phyloP scores from a whole-genome alignment of 2,797 vertebrate species.

The Chloroceryle inda region DNA sequence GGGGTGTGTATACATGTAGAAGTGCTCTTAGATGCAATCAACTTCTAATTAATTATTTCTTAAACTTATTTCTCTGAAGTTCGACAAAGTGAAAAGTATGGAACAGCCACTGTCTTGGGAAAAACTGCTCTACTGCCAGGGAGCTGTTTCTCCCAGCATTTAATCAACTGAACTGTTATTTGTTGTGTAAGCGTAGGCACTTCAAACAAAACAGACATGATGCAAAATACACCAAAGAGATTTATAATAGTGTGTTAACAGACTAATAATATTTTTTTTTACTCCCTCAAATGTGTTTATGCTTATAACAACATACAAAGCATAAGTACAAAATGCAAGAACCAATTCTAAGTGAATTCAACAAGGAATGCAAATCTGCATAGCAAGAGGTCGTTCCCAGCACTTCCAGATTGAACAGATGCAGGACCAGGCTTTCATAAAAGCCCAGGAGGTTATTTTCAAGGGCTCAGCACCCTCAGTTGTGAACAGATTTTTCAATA shows the following conservation, averaged over 20 bases:
- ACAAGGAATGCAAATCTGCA: not conserved
- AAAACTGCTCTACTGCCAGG: not conserved
- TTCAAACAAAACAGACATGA: not conserved
- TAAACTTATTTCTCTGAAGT: not conserved
- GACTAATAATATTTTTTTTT: not conserved
- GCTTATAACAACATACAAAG: not conserved
- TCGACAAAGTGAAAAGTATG: not conserved
- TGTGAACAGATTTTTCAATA: not conserved
- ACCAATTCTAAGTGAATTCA: not conserved
- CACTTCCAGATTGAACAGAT: slow-evolving; percentile 39
- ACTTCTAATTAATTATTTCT: not conserved
- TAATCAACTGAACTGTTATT: not conserved
- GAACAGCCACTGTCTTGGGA: not conserved
- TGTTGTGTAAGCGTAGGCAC: not conserved
- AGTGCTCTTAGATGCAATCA: not conserved
- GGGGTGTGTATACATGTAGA: accelerated
- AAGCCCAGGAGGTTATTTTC: not conserved
- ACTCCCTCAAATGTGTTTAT: not conserved
- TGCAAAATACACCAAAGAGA: not conserved
- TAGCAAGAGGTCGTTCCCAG: not conserved
- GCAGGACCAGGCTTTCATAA: not conserved
- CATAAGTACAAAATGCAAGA: not conserved
- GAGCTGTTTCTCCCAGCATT: not conserved
- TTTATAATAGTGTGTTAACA: not conserved
- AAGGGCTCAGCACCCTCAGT: not conserved